Evolutionary conservation across 1,140 invertebrate species (phyloP), one percentile per base, ranked within the genome.

Genomic region (Eumaeus atala): DNA sequence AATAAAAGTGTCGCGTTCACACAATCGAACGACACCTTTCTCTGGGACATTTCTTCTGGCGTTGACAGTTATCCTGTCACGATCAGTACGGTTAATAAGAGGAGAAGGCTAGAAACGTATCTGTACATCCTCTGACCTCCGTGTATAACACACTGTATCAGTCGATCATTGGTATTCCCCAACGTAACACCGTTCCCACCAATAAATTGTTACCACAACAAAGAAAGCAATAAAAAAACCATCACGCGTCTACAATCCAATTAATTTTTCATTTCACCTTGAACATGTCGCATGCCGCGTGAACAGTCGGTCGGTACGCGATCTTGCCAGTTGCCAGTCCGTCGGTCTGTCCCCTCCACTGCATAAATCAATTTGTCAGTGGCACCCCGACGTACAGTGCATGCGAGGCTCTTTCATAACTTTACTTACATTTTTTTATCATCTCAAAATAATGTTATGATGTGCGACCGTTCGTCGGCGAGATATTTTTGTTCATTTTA

Each of bases 361-460:
- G 70, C 64, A 81, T 81, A 78, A 81, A 81, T 81, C 74, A 78
- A 81, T 78, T 81, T 81, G 77, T 81, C 75, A 77, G 69, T 74
- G 61, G 58, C 66, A 66, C 52, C 49, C 59, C 65, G 71, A 71
- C 70, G 63, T 61, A 58, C 21, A 28, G 21, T 28, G 21, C 21
- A n/a, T n/a, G n/a, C n/a, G n/a, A 28, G 21, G 21, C 21, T 28
- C 21, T 28, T 28, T 28, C 21, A 28, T 6, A 3, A 28, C 21
- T 28, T 28, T 28, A 28, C 21, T 28, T 28, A 36, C 14, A 17
- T 38, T 42, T 66, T 44, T 44, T 16, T 44, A 9, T 14, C n/a
- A 40, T 40, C 40, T 44, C 40, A 16, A 44, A 44, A 44, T 44
- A 44, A 44, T 44, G 9, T 16, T 16, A 44, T 16, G 40, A 44